phyloP scores from a whole-genome alignment of 2,113 vertebrate species.

The Poeciliopsis prolifica region DNA sequence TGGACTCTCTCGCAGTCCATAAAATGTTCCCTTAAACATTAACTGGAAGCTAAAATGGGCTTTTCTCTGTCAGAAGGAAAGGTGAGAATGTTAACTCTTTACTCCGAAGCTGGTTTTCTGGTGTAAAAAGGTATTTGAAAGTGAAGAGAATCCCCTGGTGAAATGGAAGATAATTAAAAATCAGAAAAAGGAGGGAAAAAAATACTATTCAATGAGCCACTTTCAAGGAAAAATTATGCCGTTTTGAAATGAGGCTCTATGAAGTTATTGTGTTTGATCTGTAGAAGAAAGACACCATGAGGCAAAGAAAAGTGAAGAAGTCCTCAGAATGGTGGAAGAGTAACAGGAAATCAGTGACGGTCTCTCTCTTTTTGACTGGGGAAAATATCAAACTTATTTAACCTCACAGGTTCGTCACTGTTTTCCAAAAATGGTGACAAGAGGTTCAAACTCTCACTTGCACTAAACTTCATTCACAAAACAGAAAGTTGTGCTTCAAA shows the following conservation, averaged over 20 bases:
- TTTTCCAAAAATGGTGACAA: no score
- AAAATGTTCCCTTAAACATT: background rate
- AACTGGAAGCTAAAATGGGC: background rate
- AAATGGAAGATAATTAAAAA: constrained; percentile 13
- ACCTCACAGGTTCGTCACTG: no score
- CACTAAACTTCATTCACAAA: no score
- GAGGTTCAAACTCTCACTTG: no score
- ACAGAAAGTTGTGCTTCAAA: no score
- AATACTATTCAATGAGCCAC: background rate
- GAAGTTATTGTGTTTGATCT: background rate
- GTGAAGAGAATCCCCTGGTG: constrained; percentile 4
- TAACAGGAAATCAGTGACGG: no score
- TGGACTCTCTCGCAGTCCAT: background rate
- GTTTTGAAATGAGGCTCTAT: background rate
- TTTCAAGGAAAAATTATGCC: background rate
- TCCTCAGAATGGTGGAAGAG: no score
- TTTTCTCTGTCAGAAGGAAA: background rate
- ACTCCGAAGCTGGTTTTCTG: background rate
- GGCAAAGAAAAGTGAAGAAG: background rate
- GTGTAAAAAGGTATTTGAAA: background rate
- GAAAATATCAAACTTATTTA: no score
- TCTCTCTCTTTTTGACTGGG: no score
- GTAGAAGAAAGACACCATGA: background rate
- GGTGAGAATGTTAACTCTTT: constrained; percentile 7
- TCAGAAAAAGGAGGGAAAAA: background rate